phyloP scores from a whole-genome alignment of 1,140 invertebrate genomes.

The Diprion similis region DNA sequence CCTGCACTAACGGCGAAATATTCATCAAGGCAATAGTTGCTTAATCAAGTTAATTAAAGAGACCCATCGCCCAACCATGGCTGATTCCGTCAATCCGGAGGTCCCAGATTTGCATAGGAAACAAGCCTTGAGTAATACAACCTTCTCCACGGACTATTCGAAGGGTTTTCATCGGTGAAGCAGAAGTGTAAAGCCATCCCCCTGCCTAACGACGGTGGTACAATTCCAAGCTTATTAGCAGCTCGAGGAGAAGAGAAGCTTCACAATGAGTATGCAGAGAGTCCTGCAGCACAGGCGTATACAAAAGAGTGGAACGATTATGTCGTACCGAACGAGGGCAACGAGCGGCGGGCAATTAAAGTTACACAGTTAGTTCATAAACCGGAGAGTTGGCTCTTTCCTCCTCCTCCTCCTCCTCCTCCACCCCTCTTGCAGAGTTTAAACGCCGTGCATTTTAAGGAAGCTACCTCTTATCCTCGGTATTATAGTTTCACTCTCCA shows the following conservation, averaged over 20 bases:
- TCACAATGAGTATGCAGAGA: too few species aligned
- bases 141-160: not conserved
- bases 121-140: not conserved
- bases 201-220: too few species aligned
- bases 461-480: not conserved
- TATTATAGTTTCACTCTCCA: too few species aligned
- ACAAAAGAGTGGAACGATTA: too few species aligned
- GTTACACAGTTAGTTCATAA: too few species aligned
- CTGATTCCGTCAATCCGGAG: not conserved
- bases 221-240: too few species aligned
- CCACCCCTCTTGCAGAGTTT: not conserved
- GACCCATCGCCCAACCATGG: not conserved
- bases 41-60: not conserved
- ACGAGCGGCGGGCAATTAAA: not conserved
- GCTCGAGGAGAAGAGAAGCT: too few species aligned
- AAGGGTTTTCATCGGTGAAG: too few species aligned
- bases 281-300: too few species aligned
- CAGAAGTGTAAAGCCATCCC: too few species aligned
- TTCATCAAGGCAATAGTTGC: not conserved
- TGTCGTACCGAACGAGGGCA: not conserved
- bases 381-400: not conserved
- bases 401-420: not conserved
- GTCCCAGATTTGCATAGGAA: not conserved
- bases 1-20: not conserved
- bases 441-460: not conserved